Base-by-base conservation (phyloP, 2,797 vertebrate species). In the Myioborus miniatus region DNA sequence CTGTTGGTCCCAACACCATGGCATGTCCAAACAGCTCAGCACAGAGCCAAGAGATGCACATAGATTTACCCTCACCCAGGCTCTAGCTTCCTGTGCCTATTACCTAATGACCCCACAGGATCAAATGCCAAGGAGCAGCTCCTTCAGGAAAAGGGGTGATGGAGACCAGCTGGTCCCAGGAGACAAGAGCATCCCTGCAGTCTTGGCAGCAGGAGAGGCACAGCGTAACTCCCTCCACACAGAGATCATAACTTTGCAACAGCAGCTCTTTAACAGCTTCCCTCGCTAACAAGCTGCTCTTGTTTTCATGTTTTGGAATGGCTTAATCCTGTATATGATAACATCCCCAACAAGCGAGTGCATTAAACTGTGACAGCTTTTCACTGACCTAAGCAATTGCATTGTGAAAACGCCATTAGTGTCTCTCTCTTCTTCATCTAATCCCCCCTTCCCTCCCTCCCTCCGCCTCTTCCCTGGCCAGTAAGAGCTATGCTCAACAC, bases 351-450 rank as follows among this genome's bases (percentile, higher is more conserved):
- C 96, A 97, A 97, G 91, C 67, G 29, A 96, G 97, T 93, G 92
- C 97, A 97, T 97, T 97, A 97, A 96, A 96, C 95, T 96, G 96
- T 96, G 97, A 97, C 97, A 97, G 97, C 93, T 97, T 97, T 97
- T 94, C 96, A 97, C 95, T 97, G 97, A 97, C 98, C 97, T 97
- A 97, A 98, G 97, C 97, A 97, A 98, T 96, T 95, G 96, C 92
- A 97, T 97, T 96, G 97, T 53, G 74, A 97, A 97, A 98, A 97
- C 20, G 81, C 97, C 98, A 98, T 98, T 97, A 98, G 80, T 43
- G 50, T 69, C 83, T 90, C 71, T 53, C 74, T 94, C 77, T 71
- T 86, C 72, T 91, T 95, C 93, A 94, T 84, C 77, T 71, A 86
- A 86, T 83, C 78, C 76, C 65, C 91, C 64, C 5, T 71, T 68